Conservation (phyloP, 2,888 invertebrate species). For the Ennomos erosarius region DNA sequence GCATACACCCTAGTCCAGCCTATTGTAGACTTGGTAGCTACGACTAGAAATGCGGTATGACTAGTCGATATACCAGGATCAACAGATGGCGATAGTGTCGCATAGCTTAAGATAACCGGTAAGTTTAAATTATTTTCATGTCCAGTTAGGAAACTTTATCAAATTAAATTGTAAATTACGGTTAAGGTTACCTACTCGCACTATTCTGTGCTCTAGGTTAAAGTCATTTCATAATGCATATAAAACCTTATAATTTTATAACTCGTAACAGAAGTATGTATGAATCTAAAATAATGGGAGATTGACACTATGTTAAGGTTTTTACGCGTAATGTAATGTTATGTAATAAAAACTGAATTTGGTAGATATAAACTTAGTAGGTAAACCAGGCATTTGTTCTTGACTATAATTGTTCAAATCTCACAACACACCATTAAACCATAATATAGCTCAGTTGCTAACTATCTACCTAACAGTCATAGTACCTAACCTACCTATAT, state of each 20-base stretch:
- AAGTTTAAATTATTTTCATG: slow-evolving; percentile 3
- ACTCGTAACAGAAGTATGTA: neutral
- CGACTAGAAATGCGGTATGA: slow-evolving; percentile 68
- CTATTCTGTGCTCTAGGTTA: no score
- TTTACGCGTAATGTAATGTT: slow-evolving; percentile 65
- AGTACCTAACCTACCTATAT: no score
- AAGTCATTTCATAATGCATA: slow-evolving; percentile 9
- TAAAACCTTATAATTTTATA: neutral
- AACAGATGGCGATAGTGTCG: slow-evolving; percentile 62
- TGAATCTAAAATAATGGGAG: slow-evolving; percentile 11
- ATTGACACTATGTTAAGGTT: slow-evolving; percentile 49
- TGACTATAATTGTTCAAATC: no score
- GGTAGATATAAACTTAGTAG: no score
- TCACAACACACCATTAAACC: no score
- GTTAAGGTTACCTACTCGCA: no score
- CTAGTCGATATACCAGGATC: slow-evolving; percentile 58
- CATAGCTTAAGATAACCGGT: slow-evolving; percentile 43
- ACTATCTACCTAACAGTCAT: no score
- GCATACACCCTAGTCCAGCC: slow-evolving; percentile 70
- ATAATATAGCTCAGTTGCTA: no score
- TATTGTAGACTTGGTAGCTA: slow-evolving; percentile 65
- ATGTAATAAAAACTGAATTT: slow-evolving; percentile 70
- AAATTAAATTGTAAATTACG: no score
- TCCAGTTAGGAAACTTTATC: neutral
- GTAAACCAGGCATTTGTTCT: no score